phyloP scores from a whole-genome alignment of 64 coral and sea anemone genomes.

The Cladopsammia gracilis region DNA sequence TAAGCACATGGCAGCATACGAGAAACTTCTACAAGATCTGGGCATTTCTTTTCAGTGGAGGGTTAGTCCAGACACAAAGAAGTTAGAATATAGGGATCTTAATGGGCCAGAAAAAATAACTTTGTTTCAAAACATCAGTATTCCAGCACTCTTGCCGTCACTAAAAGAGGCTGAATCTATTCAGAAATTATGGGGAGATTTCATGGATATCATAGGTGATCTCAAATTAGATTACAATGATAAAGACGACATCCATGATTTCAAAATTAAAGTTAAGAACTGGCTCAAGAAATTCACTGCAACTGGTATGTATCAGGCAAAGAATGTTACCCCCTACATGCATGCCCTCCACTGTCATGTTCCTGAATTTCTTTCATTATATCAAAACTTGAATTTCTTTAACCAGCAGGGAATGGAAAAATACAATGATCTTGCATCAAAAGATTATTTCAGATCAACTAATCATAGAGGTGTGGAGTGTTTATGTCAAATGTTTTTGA shows the following conservation, averaged over 20 bases:
- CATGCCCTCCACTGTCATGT: slow-evolving; percentile 12
- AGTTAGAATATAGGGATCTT: slow-evolving; percentile 55
- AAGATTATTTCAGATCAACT: slow-evolving; percentile 37
- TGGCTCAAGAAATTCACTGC: no score
- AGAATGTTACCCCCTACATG: slow-evolving; percentile 11
- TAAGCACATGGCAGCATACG: slow-evolving; percentile 55
- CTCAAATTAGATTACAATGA: slow-evolving; percentile 13
- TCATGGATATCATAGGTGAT: slow-evolving; percentile 20
- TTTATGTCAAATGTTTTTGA: slow-evolving; percentile 25
- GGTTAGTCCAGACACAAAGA: slow-evolving; percentile 24
- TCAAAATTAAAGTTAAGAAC: no score
- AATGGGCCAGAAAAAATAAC: slow-evolving; percentile 54
- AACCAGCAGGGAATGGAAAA: slow-evolving; percentile 61
- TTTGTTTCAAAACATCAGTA: slow-evolving; percentile 16
- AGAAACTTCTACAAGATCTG: background rate
- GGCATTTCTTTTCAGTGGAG: slow-evolving; percentile 27
- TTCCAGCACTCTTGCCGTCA: background rate
- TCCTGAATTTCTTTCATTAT: slow-evolving; percentile 11
- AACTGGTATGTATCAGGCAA: no score
- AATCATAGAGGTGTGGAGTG: slow-evolving; percentile 24
- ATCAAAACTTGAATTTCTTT: background rate
- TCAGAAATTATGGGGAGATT: slow-evolving; percentile 16
- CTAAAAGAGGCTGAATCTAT: background rate
- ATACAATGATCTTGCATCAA: slow-evolving; percentile 16
- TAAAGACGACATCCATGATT: background rate